Base-by-base conservation (phyloP, 2,113 vertebrate genomes). In the Oryzias curvinotus region DNA sequence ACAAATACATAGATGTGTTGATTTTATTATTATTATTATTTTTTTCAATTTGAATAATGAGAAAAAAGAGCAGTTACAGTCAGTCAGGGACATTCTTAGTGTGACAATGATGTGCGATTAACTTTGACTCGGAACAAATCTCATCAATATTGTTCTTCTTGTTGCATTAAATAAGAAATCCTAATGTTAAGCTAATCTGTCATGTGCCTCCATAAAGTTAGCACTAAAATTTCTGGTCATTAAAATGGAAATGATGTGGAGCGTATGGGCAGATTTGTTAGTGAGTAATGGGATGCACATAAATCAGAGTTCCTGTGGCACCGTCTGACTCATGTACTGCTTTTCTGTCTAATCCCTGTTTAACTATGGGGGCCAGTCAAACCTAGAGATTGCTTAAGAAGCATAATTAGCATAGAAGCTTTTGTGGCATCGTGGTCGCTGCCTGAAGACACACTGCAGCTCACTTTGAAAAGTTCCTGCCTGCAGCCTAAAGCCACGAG, bases 161-260 rank as follows among this genome's bases (percentile, higher is more conserved):
- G 28, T 48, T 55, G 18, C 47, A 28, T 52, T 61, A 49, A 69
- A 53, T 49, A n/a, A 57, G 45, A 59, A 77, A 64, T 17, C 55
- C 58, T 49, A 49, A 71, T 59, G 67, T 57, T 68, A 57, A 63
- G 71, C 67, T 69, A 78, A 75, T 73, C 52, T 62, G 65, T 72
- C 57, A 65, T 47, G 19, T 58, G 25, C 65, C 51, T 78, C 65
- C 26, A 26, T 71, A 66, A 68, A 62, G 80, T 75, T 55, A 57
- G 41, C 60, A 50, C 53, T 30, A 47, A 65, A 68, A 66, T 51
- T 28, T 57, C 21, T 53, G 57, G 44, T 73, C 61, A 86, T 84
- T 80, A 75, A 84, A 83, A 83, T 77, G 75, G 74, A 85, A 89
- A 87, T 86, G 61, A 78, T 79, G 73, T 25, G 52, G 28, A 54